These are phyloP conservation scores for Tinea pellionella DNA, from an alignment of 2,888 invertebrate species.

Conservation along the genomic window DNA sequence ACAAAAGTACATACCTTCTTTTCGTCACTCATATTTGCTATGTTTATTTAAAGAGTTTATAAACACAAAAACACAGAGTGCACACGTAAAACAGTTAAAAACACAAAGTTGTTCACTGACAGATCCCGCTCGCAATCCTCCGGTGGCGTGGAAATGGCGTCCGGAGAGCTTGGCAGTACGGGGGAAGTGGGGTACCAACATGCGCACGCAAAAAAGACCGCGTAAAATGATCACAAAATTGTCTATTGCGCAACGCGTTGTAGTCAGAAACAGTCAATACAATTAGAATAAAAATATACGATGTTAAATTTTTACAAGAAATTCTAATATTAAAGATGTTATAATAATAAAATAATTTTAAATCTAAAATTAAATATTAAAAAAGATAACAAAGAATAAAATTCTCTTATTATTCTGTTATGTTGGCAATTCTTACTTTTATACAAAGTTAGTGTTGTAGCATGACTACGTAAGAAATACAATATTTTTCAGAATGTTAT, in stretches of 20 bases:
- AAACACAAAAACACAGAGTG: conserved; percentile 28
- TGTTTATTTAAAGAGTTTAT: conserved; percentile 34
- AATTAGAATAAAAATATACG: neutral
- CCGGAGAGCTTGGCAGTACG: conserved; percentile 51
- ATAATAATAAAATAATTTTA: neutral
- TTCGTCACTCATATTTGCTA: conserved; percentile 72
- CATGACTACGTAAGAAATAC: too few relatives aligned
- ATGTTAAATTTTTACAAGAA: neutral
- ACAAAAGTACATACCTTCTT: conserved; percentile 67
- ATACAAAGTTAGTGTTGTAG: too few relatives aligned
- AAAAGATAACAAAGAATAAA: neutral
- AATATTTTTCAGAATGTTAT: too few relatives aligned
- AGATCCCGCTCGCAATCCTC: conserved; percentile 36
- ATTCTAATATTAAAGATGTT: neutral
- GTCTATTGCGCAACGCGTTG: conserved; percentile 5
- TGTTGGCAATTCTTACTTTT: too few relatives aligned
- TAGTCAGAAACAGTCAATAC: neutral
- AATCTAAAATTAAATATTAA: neutral
- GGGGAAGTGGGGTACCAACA: conserved; percentile 4
- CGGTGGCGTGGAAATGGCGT: conserved; percentile 68
- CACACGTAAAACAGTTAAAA: conserved; percentile 18
- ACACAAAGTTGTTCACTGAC: conserved; percentile 49
- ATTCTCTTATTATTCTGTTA: too few relatives aligned
- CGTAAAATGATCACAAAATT: neutral
- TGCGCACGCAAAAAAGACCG: conserved; percentile 3